Evolutionary conservation across 2,113 vertebrate genomes (phyloP).

Genomic region (Tetrao urogallus): DNA sequence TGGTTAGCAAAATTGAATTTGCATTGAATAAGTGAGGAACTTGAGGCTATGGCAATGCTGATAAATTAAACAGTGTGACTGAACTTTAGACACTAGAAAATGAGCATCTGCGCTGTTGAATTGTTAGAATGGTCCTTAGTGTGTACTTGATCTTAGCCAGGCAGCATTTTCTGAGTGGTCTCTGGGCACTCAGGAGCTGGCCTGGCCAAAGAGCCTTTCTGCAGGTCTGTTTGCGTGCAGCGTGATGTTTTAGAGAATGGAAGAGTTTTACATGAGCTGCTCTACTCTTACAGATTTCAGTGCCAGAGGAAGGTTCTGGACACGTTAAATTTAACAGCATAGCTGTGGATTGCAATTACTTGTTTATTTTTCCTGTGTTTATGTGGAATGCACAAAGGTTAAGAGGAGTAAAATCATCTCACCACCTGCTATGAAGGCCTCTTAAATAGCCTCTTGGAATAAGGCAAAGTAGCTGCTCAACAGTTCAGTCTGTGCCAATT

Average conservation of each 20-base stretch:
- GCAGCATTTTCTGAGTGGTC: neutral
- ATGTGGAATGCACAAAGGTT: neutral
- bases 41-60: neutral
- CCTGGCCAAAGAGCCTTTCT: neutral
- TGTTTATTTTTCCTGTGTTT: neutral
- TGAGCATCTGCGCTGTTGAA: neutral
- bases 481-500: neutral
- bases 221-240: neutral
- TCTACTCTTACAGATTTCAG: neutral
- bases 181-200: neutral
- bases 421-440: neutral
- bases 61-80: slow-evolving; percentile 3
- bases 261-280: neutral
- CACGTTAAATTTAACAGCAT: neutral
- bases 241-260: neutral
- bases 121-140: neutral
- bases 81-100: neutral
- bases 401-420: neutral
- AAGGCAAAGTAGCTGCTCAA: neutral
- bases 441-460: neutral
- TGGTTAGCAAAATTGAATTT: neutral
- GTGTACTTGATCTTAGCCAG: slow-evolving; percentile 1
- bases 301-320: neutral
- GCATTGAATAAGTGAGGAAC: neutral
- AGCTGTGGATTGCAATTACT: neutral